Conservation (phyloP, 1,140 invertebrate species). For the Chironomus striatipennis region DNA sequence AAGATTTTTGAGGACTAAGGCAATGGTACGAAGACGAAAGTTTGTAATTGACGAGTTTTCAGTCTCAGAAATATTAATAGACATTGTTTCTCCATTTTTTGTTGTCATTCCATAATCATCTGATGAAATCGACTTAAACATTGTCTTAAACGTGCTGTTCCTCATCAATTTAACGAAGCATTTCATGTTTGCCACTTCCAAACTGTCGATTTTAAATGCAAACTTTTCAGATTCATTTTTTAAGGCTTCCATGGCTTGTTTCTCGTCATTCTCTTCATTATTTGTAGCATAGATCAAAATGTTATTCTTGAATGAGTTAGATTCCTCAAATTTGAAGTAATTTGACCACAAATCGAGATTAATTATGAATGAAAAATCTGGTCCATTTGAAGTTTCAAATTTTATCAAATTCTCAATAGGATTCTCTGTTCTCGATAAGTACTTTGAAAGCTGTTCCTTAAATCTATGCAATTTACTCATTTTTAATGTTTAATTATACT, state of each 20-base stretch:
- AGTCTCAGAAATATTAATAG: background rate
- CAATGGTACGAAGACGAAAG: background rate
- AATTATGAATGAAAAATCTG: background rate
- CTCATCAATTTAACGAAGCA: background rate
- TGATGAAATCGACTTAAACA: background rate
- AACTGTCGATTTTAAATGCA: background rate
- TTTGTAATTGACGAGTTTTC: background rate
- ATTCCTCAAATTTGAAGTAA: background rate
- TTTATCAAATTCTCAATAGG: background rate
- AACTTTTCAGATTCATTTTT: background rate
- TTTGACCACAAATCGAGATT: background rate
- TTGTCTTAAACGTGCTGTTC: background rate
- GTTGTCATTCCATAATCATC: background rate
- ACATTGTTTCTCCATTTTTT: background rate
- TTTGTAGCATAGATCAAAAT: background rate
- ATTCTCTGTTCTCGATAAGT: background rate
- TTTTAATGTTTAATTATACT: background rate
- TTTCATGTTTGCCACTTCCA: background rate
- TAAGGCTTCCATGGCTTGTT: background rate
- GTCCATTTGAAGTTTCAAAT: background rate
- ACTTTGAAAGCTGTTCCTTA: background rate
- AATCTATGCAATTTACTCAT: background rate
- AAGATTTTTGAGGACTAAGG: background rate
- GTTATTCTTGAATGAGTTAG: background rate
- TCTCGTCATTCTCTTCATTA: background rate